Evolutionary conservation across 2,113 vertebrate species (phyloP).

Genomic region (Nibea albiflora): DNA sequence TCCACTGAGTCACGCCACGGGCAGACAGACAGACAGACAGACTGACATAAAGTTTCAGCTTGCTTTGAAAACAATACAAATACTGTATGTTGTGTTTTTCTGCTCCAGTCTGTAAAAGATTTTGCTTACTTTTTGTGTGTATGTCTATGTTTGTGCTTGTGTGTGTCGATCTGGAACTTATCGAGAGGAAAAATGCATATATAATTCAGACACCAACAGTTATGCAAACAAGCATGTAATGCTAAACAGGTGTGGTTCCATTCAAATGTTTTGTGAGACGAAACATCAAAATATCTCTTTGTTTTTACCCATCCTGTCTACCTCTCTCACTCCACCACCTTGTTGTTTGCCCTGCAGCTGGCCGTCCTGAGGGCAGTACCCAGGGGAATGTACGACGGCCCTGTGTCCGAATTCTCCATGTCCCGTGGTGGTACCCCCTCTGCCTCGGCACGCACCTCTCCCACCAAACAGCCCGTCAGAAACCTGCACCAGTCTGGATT

Average conservation of each 20-base stretch:
- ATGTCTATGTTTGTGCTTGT: slow-evolving; percentile 7
- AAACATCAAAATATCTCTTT: slow-evolving; percentile 3
- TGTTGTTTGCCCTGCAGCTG: slow-evolving; percentile 83
- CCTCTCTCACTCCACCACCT: neutral
- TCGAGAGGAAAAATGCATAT: slow-evolving; percentile 45
- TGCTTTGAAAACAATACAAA: slow-evolving; percentile 9
- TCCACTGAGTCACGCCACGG: slow-evolving; percentile 51
- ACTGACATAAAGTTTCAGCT: slow-evolving; percentile 15
- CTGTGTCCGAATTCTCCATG: slow-evolving; percentile 94
- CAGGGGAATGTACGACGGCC: slow-evolving; percentile 96
- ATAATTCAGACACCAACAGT: slow-evolving; percentile 48
- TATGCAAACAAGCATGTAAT: slow-evolving; percentile 53
- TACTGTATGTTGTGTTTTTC: slow-evolving; percentile 17
- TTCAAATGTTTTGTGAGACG: slow-evolving; percentile 4
- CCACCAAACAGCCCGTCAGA: slow-evolving; percentile 92
- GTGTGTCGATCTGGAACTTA: slow-evolving; percentile 51
- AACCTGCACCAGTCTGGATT: slow-evolving; percentile 98
- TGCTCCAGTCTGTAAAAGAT: neutral
- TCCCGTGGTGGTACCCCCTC: slow-evolving; percentile 94
- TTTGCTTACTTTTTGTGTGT: neutral
- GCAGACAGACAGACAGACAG: slow-evolving; percentile 26
- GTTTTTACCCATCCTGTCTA: neutral
- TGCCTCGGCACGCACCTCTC: slow-evolving; percentile 92
- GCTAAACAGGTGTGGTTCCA: slow-evolving; percentile 35
- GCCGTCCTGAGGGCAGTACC: slow-evolving; percentile 94